A percentile compares a stretch with the other conserved stretches of the same genome.
Evolutionary conservation across 2,113 vertebrate species (phyloP).

Genomic region (Python bivittatus): DNA sequence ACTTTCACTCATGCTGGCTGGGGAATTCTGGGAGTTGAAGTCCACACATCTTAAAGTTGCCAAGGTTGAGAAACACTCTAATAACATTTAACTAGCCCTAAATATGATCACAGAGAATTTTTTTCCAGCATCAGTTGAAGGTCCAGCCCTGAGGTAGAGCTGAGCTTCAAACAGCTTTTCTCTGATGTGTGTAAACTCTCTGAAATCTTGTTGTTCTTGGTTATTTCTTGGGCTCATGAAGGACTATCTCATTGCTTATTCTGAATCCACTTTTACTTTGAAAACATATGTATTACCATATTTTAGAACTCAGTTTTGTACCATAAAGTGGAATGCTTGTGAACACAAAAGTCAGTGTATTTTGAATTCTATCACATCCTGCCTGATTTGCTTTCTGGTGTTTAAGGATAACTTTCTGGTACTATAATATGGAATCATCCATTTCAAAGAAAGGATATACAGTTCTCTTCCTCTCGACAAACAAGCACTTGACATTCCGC

Average conservation of each 20-base stretch:
- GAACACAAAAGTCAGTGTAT: not conserved
- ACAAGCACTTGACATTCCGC: constrained; percentile 41
- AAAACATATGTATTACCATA: not conserved
- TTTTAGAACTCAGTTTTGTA: not conserved
- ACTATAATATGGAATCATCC: constrained; percentile 8
- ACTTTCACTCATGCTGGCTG: not conserved
- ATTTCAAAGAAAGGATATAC: constrained; percentile 13
- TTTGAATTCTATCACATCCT: not conserved
- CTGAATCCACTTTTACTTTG: not conserved
- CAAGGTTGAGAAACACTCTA: too few species aligned
- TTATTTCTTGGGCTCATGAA: not conserved
- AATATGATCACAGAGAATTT: not conserved
- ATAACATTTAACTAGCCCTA: not conserved
- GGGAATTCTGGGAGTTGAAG: too few species aligned
- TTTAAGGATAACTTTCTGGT: constrained; percentile 1
- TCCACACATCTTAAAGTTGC: too few species aligned
- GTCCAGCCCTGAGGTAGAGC: not conserved
- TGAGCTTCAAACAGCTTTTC: not conserved
- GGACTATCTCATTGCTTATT: not conserved
- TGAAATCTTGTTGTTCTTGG: not conserved
- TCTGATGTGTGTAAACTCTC: not conserved
- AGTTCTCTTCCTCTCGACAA: constrained; percentile 27
- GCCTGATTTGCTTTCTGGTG: not conserved
- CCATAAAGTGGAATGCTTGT: not conserved
- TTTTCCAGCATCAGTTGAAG: not conserved